A percentile compares a stretch with the other conserved stretches of the same genome.
phyloP scores from a whole-genome alignment of 2,888 invertebrate species.

The Venusia cambrica region DNA sequence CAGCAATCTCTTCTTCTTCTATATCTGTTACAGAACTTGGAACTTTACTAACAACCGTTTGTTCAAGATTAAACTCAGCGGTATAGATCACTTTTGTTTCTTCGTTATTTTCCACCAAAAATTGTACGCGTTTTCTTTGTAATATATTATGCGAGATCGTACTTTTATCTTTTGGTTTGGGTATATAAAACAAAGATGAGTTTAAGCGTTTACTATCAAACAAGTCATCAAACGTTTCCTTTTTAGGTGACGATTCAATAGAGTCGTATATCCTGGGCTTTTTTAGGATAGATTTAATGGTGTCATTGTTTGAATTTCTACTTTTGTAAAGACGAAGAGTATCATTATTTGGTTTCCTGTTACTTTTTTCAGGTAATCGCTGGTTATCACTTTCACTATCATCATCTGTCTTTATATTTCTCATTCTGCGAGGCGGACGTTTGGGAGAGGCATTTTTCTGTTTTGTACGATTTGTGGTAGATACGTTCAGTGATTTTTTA shows the following conservation, averaged over 20 bases:
- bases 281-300: constrained; percentile 82
- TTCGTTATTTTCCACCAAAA: constrained; percentile 83
- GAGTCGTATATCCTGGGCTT: constrained; percentile 73
- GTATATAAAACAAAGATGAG: constrained; percentile 83
- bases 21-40: constrained; percentile 40
- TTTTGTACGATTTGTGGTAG: constrained; percentile 59
- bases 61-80: constrained; percentile 70
- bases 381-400: constrained; percentile 77
- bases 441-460: constrained; percentile 81
- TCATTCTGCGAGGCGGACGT: constrained; percentile 81
- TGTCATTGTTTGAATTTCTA: constrained; percentile 59
- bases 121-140: constrained; percentile 86
- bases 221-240: constrained; percentile 50
- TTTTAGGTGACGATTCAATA: constrained; percentile 46
- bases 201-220: constrained; percentile 57
- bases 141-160: constrained; percentile 51
- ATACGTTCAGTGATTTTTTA: constrained; percentile 55
- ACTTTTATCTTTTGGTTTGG: constrained; percentile 73
- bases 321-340: constrained; percentile 49
- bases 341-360: constrained; percentile 48
- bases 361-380: constrained; percentile 55
- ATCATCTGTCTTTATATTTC: constrained; percentile 71
- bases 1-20: constrained; percentile 55
- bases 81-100: constrained; percentile 74
- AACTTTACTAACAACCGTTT: constrained; percentile 44